phyloP scores from a whole-genome alignment of 2,797 vertebrate species.

The Pipistrellus kuhlii region DNA sequence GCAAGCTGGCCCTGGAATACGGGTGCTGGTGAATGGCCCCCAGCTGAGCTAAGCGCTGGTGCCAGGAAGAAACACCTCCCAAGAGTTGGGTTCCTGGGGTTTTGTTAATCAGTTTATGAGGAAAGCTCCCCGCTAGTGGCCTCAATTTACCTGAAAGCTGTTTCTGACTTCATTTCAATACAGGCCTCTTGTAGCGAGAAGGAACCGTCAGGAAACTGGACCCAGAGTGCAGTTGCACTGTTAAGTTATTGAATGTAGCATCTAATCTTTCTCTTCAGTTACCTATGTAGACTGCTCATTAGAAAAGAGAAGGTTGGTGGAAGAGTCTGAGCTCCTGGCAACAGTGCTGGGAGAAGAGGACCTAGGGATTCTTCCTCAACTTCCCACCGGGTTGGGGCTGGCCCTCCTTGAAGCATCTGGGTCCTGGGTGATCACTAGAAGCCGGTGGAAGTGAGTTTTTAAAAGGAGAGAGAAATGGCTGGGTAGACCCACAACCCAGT shows the following conservation, averaged over 20 bases:
- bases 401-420: background rate
- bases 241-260: background rate
- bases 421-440: background rate
- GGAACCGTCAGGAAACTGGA: background rate
- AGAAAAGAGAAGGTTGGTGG: background rate
- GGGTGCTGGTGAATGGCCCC: background rate
- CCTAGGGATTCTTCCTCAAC: background rate
- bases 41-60: background rate
- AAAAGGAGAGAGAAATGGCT: background rate
- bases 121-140: background rate
- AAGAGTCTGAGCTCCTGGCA: background rate
- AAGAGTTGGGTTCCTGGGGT: background rate
- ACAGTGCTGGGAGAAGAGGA: background rate
- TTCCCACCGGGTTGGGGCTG: background rate
- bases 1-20: background rate
- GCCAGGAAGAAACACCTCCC: background rate
- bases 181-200: background rate
- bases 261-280: background rate
- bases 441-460: background rate
- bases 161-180: background rate
- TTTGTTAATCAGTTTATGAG: background rate
- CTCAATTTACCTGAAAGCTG: background rate
- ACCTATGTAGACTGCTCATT: fast-evolving
- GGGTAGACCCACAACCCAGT: background rate
- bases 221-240: background rate